Conservation (phyloP, 2,888 invertebrate genomes). For the Anarsia innoxiella region DNA sequence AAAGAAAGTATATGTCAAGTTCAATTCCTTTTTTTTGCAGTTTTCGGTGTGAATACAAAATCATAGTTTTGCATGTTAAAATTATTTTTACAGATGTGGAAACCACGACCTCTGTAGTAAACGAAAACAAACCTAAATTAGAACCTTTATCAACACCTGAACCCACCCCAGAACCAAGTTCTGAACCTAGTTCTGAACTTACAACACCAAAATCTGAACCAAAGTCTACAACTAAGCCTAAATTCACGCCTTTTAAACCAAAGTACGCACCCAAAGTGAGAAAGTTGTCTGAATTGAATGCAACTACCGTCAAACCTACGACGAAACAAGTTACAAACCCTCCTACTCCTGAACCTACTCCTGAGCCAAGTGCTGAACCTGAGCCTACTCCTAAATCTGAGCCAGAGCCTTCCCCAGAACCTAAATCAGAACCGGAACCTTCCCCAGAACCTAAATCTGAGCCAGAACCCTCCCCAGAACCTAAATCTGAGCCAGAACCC, state of each 20-base stretch:
- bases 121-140: slow-evolving; percentile 37
- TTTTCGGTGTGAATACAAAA: slow-evolving; percentile 29
- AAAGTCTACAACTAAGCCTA: slow-evolving; percentile 23
- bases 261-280: slow-evolving; percentile 42
- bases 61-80: slow-evolving; percentile 57
- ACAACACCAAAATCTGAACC: slow-evolving; percentile 30
- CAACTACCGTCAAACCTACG: slow-evolving; percentile 35
- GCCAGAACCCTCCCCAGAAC: slow-evolving; percentile 38
- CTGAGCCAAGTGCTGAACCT: slow-evolving; percentile 32
- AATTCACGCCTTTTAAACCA: slow-evolving; percentile 28
- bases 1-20: no score
- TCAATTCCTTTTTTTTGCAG: no score
- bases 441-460: slow-evolving; percentile 59
- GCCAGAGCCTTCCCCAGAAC: slow-evolving; percentile 50
- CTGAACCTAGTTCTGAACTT: slow-evolving; percentile 23
- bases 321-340: slow-evolving; percentile 33
- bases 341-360: slow-evolving; percentile 31
- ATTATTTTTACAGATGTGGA: slow-evolving; percentile 68
- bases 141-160: slow-evolving; percentile 27
- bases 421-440: slow-evolving; percentile 37
- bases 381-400: slow-evolving; percentile 39
- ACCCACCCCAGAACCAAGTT: slow-evolving; percentile 22
- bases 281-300: slow-evolving; percentile 38
- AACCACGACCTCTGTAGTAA: slow-evolving; percentile 53
- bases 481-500: slow-evolving; percentile 55